phyloP scores from a whole-genome alignment of 2,113 vertebrate genomes.

The Salvelinus alpinus region DNA sequence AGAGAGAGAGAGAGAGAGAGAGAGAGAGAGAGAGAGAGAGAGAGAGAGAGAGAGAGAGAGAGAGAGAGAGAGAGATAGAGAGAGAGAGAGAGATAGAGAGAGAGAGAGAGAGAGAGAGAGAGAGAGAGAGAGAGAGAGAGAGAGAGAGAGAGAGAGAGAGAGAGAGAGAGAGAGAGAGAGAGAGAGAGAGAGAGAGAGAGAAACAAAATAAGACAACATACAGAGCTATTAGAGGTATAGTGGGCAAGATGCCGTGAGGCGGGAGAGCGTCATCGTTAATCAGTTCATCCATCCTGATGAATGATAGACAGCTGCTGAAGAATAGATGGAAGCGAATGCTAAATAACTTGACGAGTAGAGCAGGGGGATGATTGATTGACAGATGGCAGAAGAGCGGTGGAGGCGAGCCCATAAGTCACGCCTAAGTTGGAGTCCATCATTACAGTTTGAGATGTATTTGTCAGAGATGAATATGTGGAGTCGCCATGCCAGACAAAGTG shows the following conservation, averaged over 20 bases:
- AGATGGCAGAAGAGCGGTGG: slow-evolving; percentile 51
- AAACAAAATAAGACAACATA: background rate
- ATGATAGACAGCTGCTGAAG: slow-evolving; percentile 61
- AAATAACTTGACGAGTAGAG: slow-evolving; percentile 59
- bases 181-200: background rate
- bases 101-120: background rate
- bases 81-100: too few species aligned
- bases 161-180: background rate
- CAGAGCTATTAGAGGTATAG: background rate
- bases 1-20: background rate
- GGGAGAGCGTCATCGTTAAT: background rate
- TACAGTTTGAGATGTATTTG: slow-evolving; percentile 61
- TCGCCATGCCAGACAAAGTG: slow-evolving; percentile 40
- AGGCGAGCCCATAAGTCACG: slow-evolving; percentile 61
- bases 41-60: background rate
- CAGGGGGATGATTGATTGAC: slow-evolving; percentile 61
- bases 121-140: background rate
- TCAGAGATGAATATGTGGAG: slow-evolving; percentile 64
- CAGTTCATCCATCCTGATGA: slow-evolving; percentile 18
- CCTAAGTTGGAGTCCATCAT: slow-evolving; percentile 61
- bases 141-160: background rate
- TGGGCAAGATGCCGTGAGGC: background rate
- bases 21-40: background rate
- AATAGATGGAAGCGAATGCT: slow-evolving; percentile 57
- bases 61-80: background rate